Evolutionary conservation across 2,888 invertebrate genomes (phyloP).

Genomic region (Leucozona laternaria): DNA sequence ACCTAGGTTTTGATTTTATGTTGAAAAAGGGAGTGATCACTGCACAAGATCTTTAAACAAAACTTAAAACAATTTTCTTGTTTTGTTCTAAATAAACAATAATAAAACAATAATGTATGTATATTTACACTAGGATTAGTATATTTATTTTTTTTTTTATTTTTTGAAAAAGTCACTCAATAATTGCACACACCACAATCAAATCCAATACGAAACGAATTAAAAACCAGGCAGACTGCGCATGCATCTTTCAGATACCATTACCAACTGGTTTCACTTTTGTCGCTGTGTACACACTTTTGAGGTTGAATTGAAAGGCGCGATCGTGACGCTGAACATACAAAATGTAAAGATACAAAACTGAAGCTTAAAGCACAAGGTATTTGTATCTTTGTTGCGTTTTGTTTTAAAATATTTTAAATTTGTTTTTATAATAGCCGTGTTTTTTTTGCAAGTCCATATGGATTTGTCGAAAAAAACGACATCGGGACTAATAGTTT

Average conservation of each 20-base stretch:
- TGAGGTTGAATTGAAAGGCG: slow-evolving; percentile 38
- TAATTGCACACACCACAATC: slow-evolving; percentile 64
- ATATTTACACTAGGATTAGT: slow-evolving; percentile 37
- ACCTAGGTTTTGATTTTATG: slow-evolving; percentile 2
- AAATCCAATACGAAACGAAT: slow-evolving; percentile 65
- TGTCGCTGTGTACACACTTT: slow-evolving; percentile 66
- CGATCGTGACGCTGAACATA: slow-evolving; percentile 41
- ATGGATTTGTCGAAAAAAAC: too few relatives aligned
- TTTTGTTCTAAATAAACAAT: slow-evolving; percentile 44
- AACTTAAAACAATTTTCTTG: slow-evolving; percentile 4
- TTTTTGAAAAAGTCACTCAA: slow-evolving; percentile 46
- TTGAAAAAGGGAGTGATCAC: slow-evolving; percentile 35
- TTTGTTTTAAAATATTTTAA: neutral
- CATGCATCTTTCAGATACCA: slow-evolving; percentile 72
- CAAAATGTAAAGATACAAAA: slow-evolving; percentile 28
- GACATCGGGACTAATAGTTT: too few relatives aligned
- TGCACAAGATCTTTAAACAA: slow-evolving; percentile 12
- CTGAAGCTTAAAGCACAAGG: slow-evolving; percentile 45
- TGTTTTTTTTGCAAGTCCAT: too few relatives aligned
- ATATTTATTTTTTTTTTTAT: slow-evolving; percentile 10
- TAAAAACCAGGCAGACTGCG: slow-evolving; percentile 68
- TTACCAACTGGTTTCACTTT: slow-evolving; percentile 71
- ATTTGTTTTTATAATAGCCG: neutral
- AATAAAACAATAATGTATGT: slow-evolving; percentile 49
- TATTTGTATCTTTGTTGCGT: slow-evolving; percentile 5